A percentile compares a stretch with the other conserved stretches of the same genome.
Conservation (phyloP, 2,888 invertebrate genomes). For the Mythimna impura region DNA sequence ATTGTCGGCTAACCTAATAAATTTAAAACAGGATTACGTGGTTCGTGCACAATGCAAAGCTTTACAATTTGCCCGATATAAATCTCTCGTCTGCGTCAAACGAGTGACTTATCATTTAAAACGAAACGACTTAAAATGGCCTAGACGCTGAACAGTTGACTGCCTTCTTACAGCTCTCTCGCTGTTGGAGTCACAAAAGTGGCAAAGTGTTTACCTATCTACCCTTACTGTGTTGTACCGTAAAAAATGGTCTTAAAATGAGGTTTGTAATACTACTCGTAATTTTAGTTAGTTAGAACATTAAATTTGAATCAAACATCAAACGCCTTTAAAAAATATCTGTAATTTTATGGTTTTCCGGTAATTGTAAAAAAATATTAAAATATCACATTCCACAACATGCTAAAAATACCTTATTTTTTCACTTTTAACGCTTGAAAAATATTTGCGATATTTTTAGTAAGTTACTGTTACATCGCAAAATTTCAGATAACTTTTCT, state of each 20-base stretch:
- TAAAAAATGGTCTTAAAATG: neutral
- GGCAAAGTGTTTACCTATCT: neutral
- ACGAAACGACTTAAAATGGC: constrained; percentile 62
- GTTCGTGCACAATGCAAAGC: constrained; percentile 85
- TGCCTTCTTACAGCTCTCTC: constrained; percentile 22
- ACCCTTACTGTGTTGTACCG: neutral
- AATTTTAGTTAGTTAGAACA: neutral
- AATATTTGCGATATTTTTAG: too few relatives aligned
- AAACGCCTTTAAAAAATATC: neutral
- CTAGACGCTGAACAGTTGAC: constrained; percentile 46
- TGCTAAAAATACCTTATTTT: too few relatives aligned
- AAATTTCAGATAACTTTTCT: too few relatives aligned
- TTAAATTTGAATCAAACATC: constrained; percentile 8
- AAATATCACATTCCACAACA: too few relatives aligned
- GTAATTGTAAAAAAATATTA: too few relatives aligned
- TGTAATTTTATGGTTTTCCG: too few relatives aligned
- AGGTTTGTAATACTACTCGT: neutral
- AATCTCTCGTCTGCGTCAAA: constrained; percentile 82
- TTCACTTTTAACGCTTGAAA: too few relatives aligned
- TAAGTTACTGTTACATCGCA: too few relatives aligned
- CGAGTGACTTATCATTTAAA: constrained; percentile 75
- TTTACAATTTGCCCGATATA: constrained; percentile 88
- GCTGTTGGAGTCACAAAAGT: constrained; percentile 9
- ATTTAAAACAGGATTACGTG: constrained; percentile 89
- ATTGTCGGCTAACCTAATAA: constrained; percentile 88